These are phyloP conservation scores for Syndactyla subalaris DNA, from an alignment of 2,797 vertebrate species.

Conservation along the genomic window DNA sequence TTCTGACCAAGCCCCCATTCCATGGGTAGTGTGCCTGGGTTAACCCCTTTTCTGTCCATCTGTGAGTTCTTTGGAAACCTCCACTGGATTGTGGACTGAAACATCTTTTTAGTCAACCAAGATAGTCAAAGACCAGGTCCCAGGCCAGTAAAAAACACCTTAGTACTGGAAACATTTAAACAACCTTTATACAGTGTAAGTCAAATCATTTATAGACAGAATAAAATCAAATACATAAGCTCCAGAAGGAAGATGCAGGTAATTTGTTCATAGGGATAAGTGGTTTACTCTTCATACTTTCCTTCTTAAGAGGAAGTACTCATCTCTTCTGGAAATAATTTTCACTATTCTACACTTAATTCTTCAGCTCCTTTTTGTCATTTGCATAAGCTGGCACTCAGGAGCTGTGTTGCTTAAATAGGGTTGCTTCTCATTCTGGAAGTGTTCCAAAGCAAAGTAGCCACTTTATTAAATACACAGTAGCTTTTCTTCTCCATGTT, in stretches of 20 bases:
- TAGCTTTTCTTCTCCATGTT: background rate
- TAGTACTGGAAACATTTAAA: background rate
- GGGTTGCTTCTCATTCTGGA: background rate
- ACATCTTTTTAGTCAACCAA: background rate
- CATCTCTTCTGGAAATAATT: background rate
- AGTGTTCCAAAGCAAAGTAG: background rate
- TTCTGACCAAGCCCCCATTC: background rate
- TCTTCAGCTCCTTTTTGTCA: background rate
- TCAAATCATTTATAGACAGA: background rate
- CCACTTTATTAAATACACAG: background rate
- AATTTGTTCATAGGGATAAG: background rate
- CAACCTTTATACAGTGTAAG: background rate
- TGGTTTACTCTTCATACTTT: background rate
- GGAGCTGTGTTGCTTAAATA: background rate
- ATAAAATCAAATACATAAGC: background rate
- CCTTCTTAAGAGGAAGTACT: background rate
- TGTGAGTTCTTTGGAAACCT: background rate
- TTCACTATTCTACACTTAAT: background rate
- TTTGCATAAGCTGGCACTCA: background rate
- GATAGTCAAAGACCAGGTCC: background rate
- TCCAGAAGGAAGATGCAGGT: background rate
- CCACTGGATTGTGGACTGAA: background rate
- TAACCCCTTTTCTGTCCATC: background rate
- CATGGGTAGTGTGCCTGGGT: background rate
- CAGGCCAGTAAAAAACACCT: background rate